Evolutionary conservation across 2,888 invertebrate species (phyloP).

Genomic region (Sarcophaga rosellei): DNA sequence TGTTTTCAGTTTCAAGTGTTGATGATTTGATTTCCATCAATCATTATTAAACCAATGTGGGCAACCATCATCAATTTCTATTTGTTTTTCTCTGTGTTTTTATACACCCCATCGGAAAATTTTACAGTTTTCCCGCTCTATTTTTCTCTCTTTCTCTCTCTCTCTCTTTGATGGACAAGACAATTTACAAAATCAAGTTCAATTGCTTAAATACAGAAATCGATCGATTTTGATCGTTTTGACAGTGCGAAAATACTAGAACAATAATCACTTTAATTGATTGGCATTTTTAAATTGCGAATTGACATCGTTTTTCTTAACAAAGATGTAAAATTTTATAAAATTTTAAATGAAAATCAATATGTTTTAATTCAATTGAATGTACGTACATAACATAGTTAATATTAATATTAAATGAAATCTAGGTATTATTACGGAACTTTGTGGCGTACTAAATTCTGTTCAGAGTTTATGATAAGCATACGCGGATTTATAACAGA

Average conservation of each 20-base stretch:
- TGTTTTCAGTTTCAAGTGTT: conserved; percentile 49
- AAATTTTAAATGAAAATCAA: too few species aligned
- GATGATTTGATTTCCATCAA: conserved; percentile 63
- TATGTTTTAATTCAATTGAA: too few species aligned
- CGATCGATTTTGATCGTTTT: neutral
- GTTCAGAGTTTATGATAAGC: too few species aligned
- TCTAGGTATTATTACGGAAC: too few species aligned
- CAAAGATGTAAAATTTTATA: too few species aligned
- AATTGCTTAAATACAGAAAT: conserved; percentile 28
- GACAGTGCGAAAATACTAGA: neutral
- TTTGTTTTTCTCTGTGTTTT: neutral
- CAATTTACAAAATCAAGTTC: conserved; percentile 61
- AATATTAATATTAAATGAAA: too few species aligned
- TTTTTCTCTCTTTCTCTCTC: conserved; percentile 3
- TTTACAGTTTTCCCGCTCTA: too few species aligned
- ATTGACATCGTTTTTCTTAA: neutral
- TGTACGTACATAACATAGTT: too few species aligned
- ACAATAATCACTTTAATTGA: neutral
- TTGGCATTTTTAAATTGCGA: neutral
- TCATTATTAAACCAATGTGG: conserved; percentile 20
- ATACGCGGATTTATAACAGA: too few species aligned
- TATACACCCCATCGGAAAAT: neutral
- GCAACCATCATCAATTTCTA: neutral
- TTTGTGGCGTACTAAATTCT: too few species aligned
- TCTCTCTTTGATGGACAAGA: conserved; percentile 35